Evolutionary conservation across 2,888 invertebrate species (phyloP), one percentile per base, ranked within the genome.

Genomic region (Ganaspis brasiliensis): DNA sequence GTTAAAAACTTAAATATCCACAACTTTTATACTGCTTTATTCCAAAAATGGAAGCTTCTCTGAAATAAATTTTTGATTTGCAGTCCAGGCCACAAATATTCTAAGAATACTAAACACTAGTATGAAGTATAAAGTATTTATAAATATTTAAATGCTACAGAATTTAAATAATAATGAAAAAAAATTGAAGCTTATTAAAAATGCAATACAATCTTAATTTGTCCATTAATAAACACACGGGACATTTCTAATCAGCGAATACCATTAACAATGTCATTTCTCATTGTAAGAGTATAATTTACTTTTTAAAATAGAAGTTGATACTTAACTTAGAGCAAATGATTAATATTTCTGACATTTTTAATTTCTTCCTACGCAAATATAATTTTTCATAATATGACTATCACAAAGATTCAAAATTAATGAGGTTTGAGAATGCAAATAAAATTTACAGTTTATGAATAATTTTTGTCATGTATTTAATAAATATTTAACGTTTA

Each of bases 221-320:
- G n/a, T 49, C 49, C 49, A 49, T 49, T 49, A 16, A 49, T 49
- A 49, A 57, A 31, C 31, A 57, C 24, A 31, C 57, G 24, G 31
- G 9, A 26, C 56, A 31, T 31, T 57, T 16, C 31, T 57, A 31
- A 57, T 57, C 31, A 57, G 31, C 31, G 57, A 57, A 57, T n/a
- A 31, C 2, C 21, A 57, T 31, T 57, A 31, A 57, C 49, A n/a
- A 16, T 16, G 49, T 49, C n/a, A 49, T 49, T 49, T 49, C 16
- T 16, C n/a, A 16, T 16, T 16, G 14, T 2, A 49, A 49, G 49
- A n/a, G 16, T 49, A n/a, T 16, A 16, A 49, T 16, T 14, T 49
- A 49, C 16, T 49, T 49, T 16, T 49, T 49, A 14, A 4, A 49
- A 16, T 49, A 45, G n/a, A n/a, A n/a, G 31, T 31, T 31, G 31